Evolutionary conservation across 2,888 invertebrate genomes (phyloP), one percentile per base, ranked within the genome.

Genomic region (Agelastica alni): DNA sequence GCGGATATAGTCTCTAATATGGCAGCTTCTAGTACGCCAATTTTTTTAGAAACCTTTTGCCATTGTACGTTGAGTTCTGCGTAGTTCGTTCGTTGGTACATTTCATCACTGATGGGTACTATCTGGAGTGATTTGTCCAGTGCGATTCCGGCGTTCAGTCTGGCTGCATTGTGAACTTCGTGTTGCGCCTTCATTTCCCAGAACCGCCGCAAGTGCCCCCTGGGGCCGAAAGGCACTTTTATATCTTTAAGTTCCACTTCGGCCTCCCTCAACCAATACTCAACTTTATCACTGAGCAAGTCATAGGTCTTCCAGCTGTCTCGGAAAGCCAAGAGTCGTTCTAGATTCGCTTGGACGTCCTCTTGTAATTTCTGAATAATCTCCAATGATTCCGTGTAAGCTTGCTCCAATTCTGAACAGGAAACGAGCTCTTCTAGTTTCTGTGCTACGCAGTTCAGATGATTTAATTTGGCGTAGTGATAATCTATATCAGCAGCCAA

Each of bases 111-210:
- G n/a, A 93, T 81, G 0, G 91, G 89, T 34, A 93, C 81, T 4
- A 90, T 86, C 71, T 87, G 84, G 53, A 93, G 73, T 0, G 92
- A 86, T 64, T 87, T 87, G 69, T 92, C 90, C 64, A 93, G 86
- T 57, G 86, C 85, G 34, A 83, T 79, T 12, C 85, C 85, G 0
- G 89, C 85, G 63, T 91, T 89, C 54, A 85, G 85, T 46, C 87
- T 84, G 42, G 91, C 81, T 61, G 86, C 86, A 63, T 89, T 91
- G 72, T 92, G 84, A 16, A 92, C 85, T 79, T 92, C 92, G 67
- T 90, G 89, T 66, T 92, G 91, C 0, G 92, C 93, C 74, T 91
- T 92, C 37, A 93, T 75, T 77, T 93, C 93, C 92, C 93, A 93
- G 78, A 92, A 93, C 65, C 89, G 85, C 63, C 90, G 83, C 75